Percentiles rank a stretch among this genome's conserved stretches.
These are phyloP conservation scores for Scaptomyza pallida DNA, from an alignment of 1,140 invertebrate species.

Conservation along the genomic window DNA sequence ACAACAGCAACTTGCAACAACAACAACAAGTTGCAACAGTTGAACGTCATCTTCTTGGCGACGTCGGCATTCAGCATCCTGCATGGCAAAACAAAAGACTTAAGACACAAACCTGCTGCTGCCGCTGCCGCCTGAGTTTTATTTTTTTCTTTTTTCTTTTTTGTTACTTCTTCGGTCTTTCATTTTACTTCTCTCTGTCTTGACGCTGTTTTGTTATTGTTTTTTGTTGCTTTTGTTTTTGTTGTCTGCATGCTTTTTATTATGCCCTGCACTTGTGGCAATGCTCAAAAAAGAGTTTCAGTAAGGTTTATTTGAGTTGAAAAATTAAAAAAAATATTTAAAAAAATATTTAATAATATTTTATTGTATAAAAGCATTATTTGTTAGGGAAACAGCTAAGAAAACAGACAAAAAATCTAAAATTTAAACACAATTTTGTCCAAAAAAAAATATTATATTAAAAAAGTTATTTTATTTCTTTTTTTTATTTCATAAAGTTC, in stretches of 20 bases:
- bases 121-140: conserved; percentile 22
- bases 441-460: no score
- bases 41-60: conserved; percentile 44
- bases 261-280: background rate
- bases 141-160: conserved; percentile 6
- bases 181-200: background rate
- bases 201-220: conserved; percentile 14
- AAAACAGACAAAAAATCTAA: no score
- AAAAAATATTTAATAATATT: no score
- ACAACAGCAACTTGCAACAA: conserved; percentile 13
- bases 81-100: conserved; percentile 72
- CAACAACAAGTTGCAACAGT: conserved; percentile 23
- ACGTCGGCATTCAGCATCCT: conserved; percentile 58
- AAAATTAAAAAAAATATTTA: no score
- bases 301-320: no score
- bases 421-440: no score
- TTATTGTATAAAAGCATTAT: no score
- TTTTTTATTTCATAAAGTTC: no score
- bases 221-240: conserved; percentile 15
- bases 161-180: conserved; percentile 15
- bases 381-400: no score
- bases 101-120: conserved; percentile 73
- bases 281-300: background rate
- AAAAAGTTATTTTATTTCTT: no score
- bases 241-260: conserved; percentile 25